A percentile compares a stretch with the other conserved stretches of the same genome.
These are phyloP conservation scores for Cydia fagiglandana DNA, from an alignment of 1,140 invertebrate genomes.

Conservation along the genomic window DNA sequence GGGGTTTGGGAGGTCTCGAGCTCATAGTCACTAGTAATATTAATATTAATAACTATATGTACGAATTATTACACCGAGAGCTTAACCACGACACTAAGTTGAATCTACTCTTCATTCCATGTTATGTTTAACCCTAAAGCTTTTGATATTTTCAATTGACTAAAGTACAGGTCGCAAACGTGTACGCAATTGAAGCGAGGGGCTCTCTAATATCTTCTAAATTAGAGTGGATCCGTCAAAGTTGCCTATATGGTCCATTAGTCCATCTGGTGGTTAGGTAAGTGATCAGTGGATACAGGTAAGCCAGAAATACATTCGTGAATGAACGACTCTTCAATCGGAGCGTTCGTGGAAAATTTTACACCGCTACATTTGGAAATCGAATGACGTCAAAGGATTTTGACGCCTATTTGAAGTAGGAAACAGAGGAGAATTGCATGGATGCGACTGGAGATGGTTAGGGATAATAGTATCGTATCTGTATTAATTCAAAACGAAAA, in stretches of 20 bases:
- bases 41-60: no score
- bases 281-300: conserved; percentile 35
- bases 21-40: no score
- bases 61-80: no score
- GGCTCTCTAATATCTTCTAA: no score
- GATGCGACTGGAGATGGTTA: not conserved
- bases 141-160: no score
- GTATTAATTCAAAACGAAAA: no score
- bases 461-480: not conserved
- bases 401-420: not conserved
- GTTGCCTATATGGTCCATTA: not conserved
- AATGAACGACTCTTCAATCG: conserved; percentile 60
- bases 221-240: not conserved
- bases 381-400: conserved; percentile 34
- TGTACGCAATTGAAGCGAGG: no score
- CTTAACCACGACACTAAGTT: no score
- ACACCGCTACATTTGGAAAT: conserved; percentile 51
- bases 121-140: no score
- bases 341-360: conserved; percentile 68
- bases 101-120: no score
- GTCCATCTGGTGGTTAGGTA: not conserved
- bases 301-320: conserved; percentile 67
- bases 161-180: no score
- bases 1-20: no score
- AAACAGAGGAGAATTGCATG: not conserved